Evolutionary conservation across 2,113 vertebrate genomes (phyloP), one percentile per base, ranked within the genome.

Genomic region (Willisornis vidua): DNA sequence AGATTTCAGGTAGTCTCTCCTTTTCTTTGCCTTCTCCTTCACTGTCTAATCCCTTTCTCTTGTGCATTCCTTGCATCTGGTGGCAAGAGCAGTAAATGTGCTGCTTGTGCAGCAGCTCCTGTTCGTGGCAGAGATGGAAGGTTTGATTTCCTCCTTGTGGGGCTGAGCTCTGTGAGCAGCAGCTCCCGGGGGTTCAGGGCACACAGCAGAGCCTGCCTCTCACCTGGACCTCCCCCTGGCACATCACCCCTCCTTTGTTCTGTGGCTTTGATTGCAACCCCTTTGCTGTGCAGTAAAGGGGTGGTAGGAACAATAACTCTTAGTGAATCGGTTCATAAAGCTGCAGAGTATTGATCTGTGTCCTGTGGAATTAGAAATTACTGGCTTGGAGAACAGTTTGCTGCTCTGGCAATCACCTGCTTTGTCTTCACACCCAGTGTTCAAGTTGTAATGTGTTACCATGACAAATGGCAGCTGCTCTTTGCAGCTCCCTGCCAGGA

Each of bases 351-450:
- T 78, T 45, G 89, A 87, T 80, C 61, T 31, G 24, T 4, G 3
- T 78, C 70, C 65, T 65, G 0, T 29, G 33, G 81, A 89, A 65
- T 70, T 78, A 71, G 63, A 12, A 46, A 63, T 59, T 46, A 52
- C 8, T 46, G 25, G 10, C 76, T 71, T 4, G 48, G 74, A 82
- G 71, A 83, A 35, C 10, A 41, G 54, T 45, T 72, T 73, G 63
- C 71, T 92, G 85, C 63, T 68, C 45, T 52, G 12, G 72, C 78
- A 45, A 61, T 79, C 71, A 72, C 67, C 85, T 78, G 70, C 77
- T 85, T 41, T 79, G 39, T 81, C 70, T 81, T 65, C 2, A 28
- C 3, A 0, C 19, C 2, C 13, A 3, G 18, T 6, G 13, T 8
- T 85, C 8, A 66, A 22, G 26, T 48, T 63, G n/a, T 57, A 63